These are phyloP conservation scores for Synanthedon tipuliformis DNA, from an alignment of 2,888 invertebrate genomes.

Conservation along the genomic window DNA sequence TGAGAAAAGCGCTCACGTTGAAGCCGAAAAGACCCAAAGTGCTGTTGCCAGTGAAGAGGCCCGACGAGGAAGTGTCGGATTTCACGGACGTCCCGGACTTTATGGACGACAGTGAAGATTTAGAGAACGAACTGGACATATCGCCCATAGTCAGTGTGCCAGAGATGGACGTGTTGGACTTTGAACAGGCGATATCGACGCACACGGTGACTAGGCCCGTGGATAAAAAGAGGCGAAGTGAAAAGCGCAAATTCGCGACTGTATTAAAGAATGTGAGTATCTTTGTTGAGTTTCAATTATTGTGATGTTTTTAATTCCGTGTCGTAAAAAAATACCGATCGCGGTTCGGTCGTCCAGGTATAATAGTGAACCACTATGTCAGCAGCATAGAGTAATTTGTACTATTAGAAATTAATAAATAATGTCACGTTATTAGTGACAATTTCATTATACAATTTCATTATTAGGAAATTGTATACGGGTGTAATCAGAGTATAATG, in stretches of 20 bases:
- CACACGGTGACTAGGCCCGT: conserved; percentile 49
- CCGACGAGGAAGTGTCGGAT: conserved; percentile 2
- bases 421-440: too few species aligned
- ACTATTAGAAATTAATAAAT: too few species aligned
- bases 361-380: too few species aligned
- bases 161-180: conserved; percentile 27
- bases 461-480: too few species aligned
- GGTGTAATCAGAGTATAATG: too few species aligned
- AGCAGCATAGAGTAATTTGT: too few species aligned
- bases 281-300: too few species aligned
- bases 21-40: conserved; percentile 53
- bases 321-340: too few species aligned
- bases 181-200: conserved; percentile 50
- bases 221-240: conserved; percentile 20
- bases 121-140: conserved; percentile 4
- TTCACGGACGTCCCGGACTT: neutral
- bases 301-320: too few species aligned
- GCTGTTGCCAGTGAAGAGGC: conserved; percentile 40
- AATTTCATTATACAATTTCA: too few species aligned
- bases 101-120: conserved; percentile 3
- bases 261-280: neutral
- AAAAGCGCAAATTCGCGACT: neutral
- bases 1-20: conserved; percentile 36
- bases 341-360: too few species aligned
- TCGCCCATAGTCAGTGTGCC: conserved; percentile 15